Base-by-base conservation (phyloP, 2,113 vertebrate genomes). In the Melanerpes aurifrons region DNA sequence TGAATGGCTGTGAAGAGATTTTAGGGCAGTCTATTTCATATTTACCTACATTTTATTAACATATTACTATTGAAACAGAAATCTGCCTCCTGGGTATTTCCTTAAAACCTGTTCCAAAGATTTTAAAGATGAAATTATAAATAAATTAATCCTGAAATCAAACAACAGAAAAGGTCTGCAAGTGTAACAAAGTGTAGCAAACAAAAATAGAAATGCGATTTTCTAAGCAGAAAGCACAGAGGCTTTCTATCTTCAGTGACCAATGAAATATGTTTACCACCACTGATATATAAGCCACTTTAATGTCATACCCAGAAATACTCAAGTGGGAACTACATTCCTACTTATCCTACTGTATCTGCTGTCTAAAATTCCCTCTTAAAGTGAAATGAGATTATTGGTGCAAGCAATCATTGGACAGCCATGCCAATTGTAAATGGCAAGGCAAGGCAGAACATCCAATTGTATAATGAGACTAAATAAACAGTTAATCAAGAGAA, bases 401-500 rank as follows among this genome's bases (percentile, higher is more conserved):
- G 43, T 64, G 64, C 19, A 40, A 88, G 48, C 19, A 54, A 72
- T 69, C 45, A 40, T 11, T 50, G 83, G 81, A 83, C 61, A 63
- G 10, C 45, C 22, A 50, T 16, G 35, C 66, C 83, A 73, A 50
- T 79, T 78, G 66, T 56, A 86, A 86, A 75, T 22, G 73, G 89
- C 69, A 94, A 83, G 47, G 53, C 59, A 89, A 72, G 69, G 71
- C 72, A 92, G 64, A 95, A 85, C 43, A 91, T 71, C 61, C 75
- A 77, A 50, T 79, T 77, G 32, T 28, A 82, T 91, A 93, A 93
- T 86, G 58, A 95, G 48, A 47, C 81, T 68, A 93, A 94, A 92
- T 93, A 94, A 96, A 95, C 85, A 94, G 79, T 89, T 93, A 95
- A 91, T 95, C 87, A 89, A 89, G 64, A 71, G 69, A 94, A 91